Percentiles rank a stretch among this genome's conserved stretches.
phyloP scores from a whole-genome alignment of 2,888 invertebrate species.

The Incurvaria masculella region DNA sequence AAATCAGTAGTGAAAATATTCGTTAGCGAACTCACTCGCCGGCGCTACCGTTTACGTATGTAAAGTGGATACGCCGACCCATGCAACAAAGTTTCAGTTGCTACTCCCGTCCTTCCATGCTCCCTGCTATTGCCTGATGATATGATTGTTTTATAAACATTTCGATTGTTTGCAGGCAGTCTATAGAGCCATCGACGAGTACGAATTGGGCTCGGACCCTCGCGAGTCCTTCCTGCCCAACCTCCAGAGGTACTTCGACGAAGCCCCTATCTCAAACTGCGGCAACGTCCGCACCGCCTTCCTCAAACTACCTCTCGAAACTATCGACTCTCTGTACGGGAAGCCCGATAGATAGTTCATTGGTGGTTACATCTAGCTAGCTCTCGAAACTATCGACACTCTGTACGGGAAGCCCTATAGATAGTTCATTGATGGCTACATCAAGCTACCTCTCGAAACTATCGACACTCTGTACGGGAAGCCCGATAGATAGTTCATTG shows the following conservation, averaged over 20 bases:
- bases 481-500: not conserved
- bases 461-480: conserved; percentile 21
- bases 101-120: too few relatives aligned
- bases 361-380: conserved; percentile 19
- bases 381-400: conserved; percentile 25
- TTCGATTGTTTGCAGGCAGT: conserved; percentile 35
- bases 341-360: not conserved
- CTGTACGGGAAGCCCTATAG: conserved; percentile 16
- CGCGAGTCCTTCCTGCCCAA: conserved; percentile 59
- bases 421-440: too few relatives aligned
- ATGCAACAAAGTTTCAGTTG: too few relatives aligned
- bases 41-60: too few relatives aligned
- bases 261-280: conserved; percentile 34
- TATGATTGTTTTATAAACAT: too few relatives aligned
- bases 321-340: conserved; percentile 23
- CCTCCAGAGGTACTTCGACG: conserved; percentile 32
- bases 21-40: too few relatives aligned
- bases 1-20: too few relatives aligned
- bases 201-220: conserved; percentile 64
- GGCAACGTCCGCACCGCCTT: conserved; percentile 37
- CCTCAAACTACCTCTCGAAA: conserved; percentile 29
- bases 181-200: conserved; percentile 43
- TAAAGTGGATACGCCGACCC: too few relatives aligned
- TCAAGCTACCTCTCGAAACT: conserved; percentile 27
- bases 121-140: too few relatives aligned